phyloP scores from a whole-genome alignment of 2,888 invertebrate genomes.

The Acronicta aceris region DNA sequence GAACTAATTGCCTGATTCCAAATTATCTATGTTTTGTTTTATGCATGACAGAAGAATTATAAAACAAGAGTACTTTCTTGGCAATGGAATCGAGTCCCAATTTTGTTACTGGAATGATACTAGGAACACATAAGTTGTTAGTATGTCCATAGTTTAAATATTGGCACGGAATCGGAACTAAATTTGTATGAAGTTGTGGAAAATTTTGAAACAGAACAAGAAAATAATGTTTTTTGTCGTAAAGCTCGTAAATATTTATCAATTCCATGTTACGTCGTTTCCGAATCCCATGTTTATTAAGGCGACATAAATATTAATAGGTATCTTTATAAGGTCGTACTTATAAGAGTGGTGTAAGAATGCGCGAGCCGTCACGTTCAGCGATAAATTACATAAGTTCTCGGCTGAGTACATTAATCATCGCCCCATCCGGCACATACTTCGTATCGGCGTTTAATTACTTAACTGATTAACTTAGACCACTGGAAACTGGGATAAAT shows the following conservation, averaged over 20 bases:
- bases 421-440: slow-evolving; percentile 55
- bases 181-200: neutral
- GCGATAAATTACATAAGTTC: slow-evolving; percentile 65
- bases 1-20: no score
- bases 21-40: slow-evolving; percentile 20
- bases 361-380: slow-evolving; percentile 58
- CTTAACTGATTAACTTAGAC: slow-evolving; percentile 52
- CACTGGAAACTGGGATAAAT: slow-evolving; percentile 40
- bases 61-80: no score
- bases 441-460: slow-evolving; percentile 59
- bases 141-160: neutral
- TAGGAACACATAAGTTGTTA: neutral
- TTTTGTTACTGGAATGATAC: neutral
- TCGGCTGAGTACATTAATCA: slow-evolving; percentile 59
- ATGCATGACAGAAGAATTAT: slow-evolving; percentile 17
- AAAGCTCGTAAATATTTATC: neutral
- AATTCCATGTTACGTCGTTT: neutral
- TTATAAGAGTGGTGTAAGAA: slow-evolving; percentile 51
- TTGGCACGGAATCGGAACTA: neutral
- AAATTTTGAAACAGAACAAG: no score
- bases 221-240: no score
- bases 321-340: slow-evolving; percentile 29
- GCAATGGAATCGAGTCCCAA: slow-evolving; percentile 13
- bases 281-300: slow-evolving; percentile 39
- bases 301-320: slow-evolving; percentile 43